phyloP scores from a whole-genome alignment of 2,113 vertebrate genomes.

The Phalacrocorax pelagicus region DNA sequence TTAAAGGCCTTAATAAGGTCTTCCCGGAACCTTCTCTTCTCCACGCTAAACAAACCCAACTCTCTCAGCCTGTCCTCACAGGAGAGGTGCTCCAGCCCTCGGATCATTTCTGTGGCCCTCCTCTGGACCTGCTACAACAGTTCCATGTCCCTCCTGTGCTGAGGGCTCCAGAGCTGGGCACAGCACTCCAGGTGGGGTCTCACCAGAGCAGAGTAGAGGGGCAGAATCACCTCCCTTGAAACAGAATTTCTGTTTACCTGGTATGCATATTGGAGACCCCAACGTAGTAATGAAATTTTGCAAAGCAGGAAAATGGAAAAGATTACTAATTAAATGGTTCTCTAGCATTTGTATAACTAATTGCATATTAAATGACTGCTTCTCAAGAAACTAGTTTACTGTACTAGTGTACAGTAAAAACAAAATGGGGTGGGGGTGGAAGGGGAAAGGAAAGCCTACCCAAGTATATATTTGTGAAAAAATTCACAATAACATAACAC shows the following conservation, averaged over 20 bases:
- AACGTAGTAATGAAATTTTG: not conserved
- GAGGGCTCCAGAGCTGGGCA: too few species aligned
- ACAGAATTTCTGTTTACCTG: not conserved
- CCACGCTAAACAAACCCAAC: too few species aligned
- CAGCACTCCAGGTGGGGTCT: not conserved
- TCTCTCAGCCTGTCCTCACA: not conserved
- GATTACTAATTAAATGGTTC: not conserved
- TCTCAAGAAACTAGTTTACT: not conserved
- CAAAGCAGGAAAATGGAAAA: not conserved
- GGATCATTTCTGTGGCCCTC: not conserved
- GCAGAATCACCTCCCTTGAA: not conserved
- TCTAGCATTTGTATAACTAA: not conserved
- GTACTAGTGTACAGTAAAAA: not conserved
- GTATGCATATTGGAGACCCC: not conserved
- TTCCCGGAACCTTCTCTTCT: too few species aligned
- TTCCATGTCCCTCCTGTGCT: not conserved
- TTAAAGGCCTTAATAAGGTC: too few species aligned
- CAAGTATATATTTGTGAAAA: not conserved
- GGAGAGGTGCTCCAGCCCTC: not conserved
- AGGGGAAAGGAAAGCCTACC: not conserved
- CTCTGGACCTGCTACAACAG: not conserved
- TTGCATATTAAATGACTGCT: not conserved
- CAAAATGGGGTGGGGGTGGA: not conserved
- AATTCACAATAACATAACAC: not conserved
- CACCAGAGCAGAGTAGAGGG: fast-evolving